phyloP scores from a whole-genome alignment of 1,140 invertebrate species.

The Agrilus planipennis region DNA sequence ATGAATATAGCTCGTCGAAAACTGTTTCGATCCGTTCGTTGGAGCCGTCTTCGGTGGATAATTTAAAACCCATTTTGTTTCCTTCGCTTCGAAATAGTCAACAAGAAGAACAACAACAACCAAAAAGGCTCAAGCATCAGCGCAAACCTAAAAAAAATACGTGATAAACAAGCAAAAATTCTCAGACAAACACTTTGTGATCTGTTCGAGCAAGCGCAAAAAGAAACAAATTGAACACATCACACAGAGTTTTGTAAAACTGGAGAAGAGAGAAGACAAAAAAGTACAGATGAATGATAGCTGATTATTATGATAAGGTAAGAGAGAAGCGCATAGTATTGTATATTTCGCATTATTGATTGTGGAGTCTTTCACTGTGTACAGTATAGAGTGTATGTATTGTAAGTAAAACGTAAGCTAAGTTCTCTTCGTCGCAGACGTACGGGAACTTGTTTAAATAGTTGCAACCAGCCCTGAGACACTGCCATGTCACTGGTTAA shows the following conservation, averaged over 20 bases:
- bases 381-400: conserved; percentile 15
- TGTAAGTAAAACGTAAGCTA: conserved; percentile 14
- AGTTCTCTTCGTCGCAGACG: conserved; percentile 4
- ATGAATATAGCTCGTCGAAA: conserved; percentile 40
- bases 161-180: conserved; percentile 17
- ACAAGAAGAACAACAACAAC: conserved; percentile 1
- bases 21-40: conserved; percentile 40
- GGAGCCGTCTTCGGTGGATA: conserved; percentile 32
- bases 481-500: conserved; percentile 14
- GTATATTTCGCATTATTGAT: conserved; percentile 12
- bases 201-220: not conserved
- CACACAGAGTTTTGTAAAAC: not conserved
- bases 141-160: conserved; percentile 16
- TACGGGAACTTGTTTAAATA: conserved; percentile 7
- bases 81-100: conserved; percentile 3
- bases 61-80: conserved; percentile 30
- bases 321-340: not conserved
- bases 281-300: not conserved
- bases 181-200: not conserved
- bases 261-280: too few species aligned
- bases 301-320: not conserved
- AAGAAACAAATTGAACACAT: not conserved
- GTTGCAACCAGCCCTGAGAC: conserved; percentile 14
- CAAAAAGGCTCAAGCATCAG: conserved; percentile 14
- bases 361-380: conserved; percentile 17